These are phyloP conservation scores for Endomychus coccineus DNA, from an alignment of 2,888 invertebrate genomes.

Conservation along the genomic window DNA sequence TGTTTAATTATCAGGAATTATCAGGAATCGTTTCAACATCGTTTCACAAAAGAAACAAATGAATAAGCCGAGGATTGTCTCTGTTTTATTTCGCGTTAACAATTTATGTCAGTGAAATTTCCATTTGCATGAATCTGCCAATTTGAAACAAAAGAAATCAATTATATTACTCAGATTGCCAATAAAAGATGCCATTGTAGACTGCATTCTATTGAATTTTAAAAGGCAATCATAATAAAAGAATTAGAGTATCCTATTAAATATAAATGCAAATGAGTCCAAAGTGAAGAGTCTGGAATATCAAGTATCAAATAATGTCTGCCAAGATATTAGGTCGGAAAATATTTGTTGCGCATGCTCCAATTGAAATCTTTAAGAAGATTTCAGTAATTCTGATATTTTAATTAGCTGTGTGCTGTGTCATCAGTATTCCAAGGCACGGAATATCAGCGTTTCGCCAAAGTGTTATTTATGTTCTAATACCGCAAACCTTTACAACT, in stretches of 20 bases:
- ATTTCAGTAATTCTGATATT: constrained; percentile 12
- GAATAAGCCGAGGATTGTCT: too few species aligned
- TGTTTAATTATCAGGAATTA: too few species aligned
- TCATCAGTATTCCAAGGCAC: too few species aligned
- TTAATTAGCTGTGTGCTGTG: constrained; percentile 14
- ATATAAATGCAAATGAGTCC: constrained; percentile 23
- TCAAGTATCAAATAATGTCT: constrained; percentile 13
- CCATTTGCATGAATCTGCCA: too few species aligned
- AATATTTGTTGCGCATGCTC: neutral
- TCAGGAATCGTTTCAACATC: too few species aligned
- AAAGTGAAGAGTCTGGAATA: constrained; percentile 14
- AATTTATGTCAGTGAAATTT: too few species aligned
- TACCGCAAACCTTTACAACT: too few species aligned
- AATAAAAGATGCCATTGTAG: constrained; percentile 3
- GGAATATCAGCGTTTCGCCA: too few species aligned
- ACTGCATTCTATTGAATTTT: constrained; percentile 9
- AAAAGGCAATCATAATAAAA: constrained; percentile 20
- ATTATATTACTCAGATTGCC: constrained; percentile 3
- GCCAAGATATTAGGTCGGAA: neutral
- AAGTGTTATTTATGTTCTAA: too few species aligned
- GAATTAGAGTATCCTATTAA: constrained; percentile 23
- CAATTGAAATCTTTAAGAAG: constrained; percentile 2
- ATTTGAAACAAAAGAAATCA: constrained; percentile 6
- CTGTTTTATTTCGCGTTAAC: too few species aligned
- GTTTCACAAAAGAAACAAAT: too few species aligned